Base-by-base conservation (phyloP, 2,113 vertebrate genomes). In the Chaenogobius annularis region DNA sequence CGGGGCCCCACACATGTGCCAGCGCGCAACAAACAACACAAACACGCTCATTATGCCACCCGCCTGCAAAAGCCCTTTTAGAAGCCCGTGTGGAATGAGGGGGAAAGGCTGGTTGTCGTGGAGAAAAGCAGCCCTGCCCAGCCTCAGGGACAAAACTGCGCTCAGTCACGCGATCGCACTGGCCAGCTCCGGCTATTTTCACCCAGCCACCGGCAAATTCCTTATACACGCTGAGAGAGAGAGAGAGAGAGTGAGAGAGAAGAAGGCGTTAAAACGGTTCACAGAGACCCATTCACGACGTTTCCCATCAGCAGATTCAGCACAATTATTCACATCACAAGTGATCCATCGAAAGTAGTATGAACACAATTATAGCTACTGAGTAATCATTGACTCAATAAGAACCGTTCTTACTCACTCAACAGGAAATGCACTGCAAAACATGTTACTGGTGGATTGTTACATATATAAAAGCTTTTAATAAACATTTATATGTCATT, bases 21-120 rank as follows among this genome's bases (percentile, higher is more conserved):
- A 44, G 62, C 67, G 61, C 68, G 50, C 59, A 50, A 72, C 47
- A 63, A 79, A 82, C 83, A 68, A 76, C 70, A 88, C 82, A 87
- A 80, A 86, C 82, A 79, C 81, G 26, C 83, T 90, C 89, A 88
- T 91, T 92, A 91, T 89, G 87, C 88, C 89, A 92, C 88, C 85
- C 80, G 80, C 86, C 87, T 82, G 86, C 88, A 90, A 91, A 86
- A 56, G 78, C 89, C 55, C 55, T 56, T 56, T 91, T 89, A 89
- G 85, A 86, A 83, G 81, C 88, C 86, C 82, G 86, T 91, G 87
- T 88, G 87, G 88, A 92, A 92, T 91, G 87, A 91, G 83, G 85
- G 84, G 83, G 87, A 40, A 40, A 40, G 37, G 37, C 37, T 40
- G 37, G 37, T 40, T 5, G 37, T 40, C 37, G 37, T 40, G 37